Conservation (phyloP, 2,113 vertebrate species). For the Pelmatolapia mariae region DNA sequence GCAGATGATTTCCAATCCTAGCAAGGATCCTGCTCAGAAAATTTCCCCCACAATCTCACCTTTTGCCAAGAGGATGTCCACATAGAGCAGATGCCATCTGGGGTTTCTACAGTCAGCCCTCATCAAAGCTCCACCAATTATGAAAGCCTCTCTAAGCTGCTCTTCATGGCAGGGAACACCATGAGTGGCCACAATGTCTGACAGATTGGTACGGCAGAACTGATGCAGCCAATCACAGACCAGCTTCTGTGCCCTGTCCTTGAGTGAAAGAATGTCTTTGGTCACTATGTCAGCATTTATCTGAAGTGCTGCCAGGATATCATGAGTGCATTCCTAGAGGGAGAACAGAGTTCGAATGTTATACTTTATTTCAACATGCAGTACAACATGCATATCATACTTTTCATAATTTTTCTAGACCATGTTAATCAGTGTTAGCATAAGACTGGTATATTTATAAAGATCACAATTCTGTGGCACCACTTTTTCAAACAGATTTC, state of each 20-base stretch:
- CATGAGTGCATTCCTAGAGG: slow-evolving; percentile 80
- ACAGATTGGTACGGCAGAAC: slow-evolving; percentile 68
- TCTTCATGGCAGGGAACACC: slow-evolving; percentile 46
- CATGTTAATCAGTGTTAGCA: neutral
- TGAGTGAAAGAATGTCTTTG: slow-evolving; percentile 79
- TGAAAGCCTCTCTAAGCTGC: slow-evolving; percentile 66
- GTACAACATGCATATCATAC: neutral
- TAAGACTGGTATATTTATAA: neutral
- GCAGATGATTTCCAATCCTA: neutral
- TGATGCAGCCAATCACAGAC: slow-evolving; percentile 81
- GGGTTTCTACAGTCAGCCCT: slow-evolving; percentile 64
- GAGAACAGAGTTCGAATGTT: neutral
- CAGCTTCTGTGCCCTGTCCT: slow-evolving; percentile 68
- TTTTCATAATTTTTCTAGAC: neutral
- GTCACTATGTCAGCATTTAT: slow-evolving; percentile 66
- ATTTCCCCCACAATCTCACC: slow-evolving; percentile 60
- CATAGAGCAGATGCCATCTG: slow-evolving; percentile 76
- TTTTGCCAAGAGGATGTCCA: slow-evolving; percentile 75
- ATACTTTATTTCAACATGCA: neutral
- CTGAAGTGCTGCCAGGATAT: slow-evolving; percentile 76
- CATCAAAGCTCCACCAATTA: slow-evolving; percentile 69
- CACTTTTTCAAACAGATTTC: neutral
- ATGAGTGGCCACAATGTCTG: slow-evolving; percentile 29
- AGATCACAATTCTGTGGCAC: neutral
- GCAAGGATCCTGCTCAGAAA: neutral